Evolutionary conservation across 30 jellyfish, hydroid and myxozoan genomes (phyloP).

Genomic region (Aurelia aurita complex sp. Pacific): DNA sequence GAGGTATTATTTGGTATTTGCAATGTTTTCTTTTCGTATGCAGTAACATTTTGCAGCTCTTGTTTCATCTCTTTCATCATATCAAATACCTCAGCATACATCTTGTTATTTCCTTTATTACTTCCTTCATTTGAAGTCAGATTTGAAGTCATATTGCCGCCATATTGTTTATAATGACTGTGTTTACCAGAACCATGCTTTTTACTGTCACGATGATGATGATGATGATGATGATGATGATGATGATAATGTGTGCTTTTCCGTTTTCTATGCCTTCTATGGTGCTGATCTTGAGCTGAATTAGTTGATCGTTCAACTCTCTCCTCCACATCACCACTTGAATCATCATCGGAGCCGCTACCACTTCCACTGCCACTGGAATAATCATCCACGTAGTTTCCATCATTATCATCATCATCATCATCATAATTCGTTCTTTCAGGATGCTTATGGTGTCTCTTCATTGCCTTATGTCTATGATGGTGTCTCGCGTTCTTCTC

Average conservation of each 20-base stretch:
- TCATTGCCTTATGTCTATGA: conserved; percentile 1
- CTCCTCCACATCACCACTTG: conserved; percentile 63
- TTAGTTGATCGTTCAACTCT: conserved; percentile 56
- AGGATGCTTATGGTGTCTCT: neutral
- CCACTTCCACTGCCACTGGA: conserved; percentile 50
- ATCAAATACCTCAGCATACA: conserved; percentile 33
- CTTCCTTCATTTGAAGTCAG: neutral
- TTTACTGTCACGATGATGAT: neutral
- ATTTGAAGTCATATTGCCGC: neutral
- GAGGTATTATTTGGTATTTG: neutral
- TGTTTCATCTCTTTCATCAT: conserved; percentile 74
- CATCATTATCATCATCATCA: conserved; percentile 23
- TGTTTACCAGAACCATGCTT: conserved; percentile 8
- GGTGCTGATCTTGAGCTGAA: neutral
- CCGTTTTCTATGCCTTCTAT: conserved; percentile 18
- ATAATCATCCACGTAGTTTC: conserved; percentile 40
- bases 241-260: conserved; percentile 2
- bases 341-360: conserved; percentile 43
- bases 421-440: conserved; percentile 3
- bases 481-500: neutral
- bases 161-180: neutral
- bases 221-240: neutral
- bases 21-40: neutral
- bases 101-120: neutral
- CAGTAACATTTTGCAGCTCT: conserved; percentile 38